Evolutionary conservation across 2,113 vertebrate genomes (phyloP).

Genomic region (Ophthalmolycus amberensis): DNA sequence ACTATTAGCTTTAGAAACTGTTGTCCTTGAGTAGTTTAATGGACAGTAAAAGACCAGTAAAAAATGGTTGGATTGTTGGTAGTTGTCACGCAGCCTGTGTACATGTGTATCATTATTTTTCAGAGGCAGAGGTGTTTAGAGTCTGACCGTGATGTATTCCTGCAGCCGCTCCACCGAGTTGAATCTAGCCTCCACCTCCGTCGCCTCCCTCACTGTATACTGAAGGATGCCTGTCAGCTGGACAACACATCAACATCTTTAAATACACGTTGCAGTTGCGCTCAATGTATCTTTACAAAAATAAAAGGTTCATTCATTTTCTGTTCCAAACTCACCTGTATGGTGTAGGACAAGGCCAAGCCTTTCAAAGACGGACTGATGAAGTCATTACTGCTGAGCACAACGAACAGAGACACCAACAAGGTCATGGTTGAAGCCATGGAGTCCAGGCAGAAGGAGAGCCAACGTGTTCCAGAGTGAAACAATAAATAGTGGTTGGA

Average conservation of each 20-base stretch:
- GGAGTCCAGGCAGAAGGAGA: conserved; percentile 43
- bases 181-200: conserved; percentile 86
- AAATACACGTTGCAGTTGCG: neutral
- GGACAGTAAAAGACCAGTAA: too few relatives aligned
- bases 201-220: conserved; percentile 76
- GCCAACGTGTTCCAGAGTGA: conserved; percentile 83
- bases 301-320: neutral
- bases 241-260: neutral
- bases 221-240: neutral
- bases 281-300: neutral
- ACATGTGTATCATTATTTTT: too few relatives aligned
- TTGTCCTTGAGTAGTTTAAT: too few relatives aligned
- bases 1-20: neutral
- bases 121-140: neutral
- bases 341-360: conserved; percentile 1
- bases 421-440: neutral
- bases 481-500: conserved; percentile 83
- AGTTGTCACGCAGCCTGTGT: too few relatives aligned
- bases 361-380: neutral
- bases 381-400: neutral
- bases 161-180: conserved; percentile 84
- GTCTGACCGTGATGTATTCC: conserved; percentile 80
- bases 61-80: too few relatives aligned
- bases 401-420: neutral
- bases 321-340: neutral